These are phyloP conservation scores for Cephalotes varians DNA, from an alignment of 2,888 invertebrate species.

Conservation along the genomic window DNA sequence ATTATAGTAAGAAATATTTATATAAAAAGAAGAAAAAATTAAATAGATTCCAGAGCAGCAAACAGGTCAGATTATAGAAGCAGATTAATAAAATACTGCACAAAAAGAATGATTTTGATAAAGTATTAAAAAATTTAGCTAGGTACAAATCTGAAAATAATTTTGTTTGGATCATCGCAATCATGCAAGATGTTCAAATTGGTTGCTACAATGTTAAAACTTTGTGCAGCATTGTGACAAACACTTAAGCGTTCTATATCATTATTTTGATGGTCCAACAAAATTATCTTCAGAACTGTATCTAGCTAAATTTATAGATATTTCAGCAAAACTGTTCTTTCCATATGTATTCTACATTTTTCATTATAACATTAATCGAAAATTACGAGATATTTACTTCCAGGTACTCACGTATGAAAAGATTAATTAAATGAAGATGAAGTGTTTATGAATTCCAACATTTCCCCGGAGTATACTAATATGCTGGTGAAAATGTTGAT, in stretches of 20 bases:
- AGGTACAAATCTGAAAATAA: too few relatives aligned
- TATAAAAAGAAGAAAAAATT: neutral
- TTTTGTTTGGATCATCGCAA: too few relatives aligned
- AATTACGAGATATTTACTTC: neutral
- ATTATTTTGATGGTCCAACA: too few relatives aligned
- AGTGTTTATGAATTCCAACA: slow-evolving; percentile 6
- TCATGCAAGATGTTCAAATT: too few relatives aligned
- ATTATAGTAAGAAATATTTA: neutral
- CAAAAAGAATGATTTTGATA: too few relatives aligned
- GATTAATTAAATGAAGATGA: slow-evolving; percentile 30
- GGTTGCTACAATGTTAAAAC: too few relatives aligned
- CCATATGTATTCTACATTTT: neutral
- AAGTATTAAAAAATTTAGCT: too few relatives aligned
- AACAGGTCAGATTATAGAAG: neutral
- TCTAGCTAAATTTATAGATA: too few relatives aligned
- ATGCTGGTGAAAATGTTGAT: slow-evolving; percentile 13
- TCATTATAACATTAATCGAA: neutral
- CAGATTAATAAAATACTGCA: neutral
- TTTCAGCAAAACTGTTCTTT: too few relatives aligned
- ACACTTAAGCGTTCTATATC: too few relatives aligned
- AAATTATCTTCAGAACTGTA: too few relatives aligned
- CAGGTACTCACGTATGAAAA: neutral
- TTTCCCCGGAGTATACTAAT: slow-evolving; percentile 11
- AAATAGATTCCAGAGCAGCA: neutral
- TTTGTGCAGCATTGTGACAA: too few relatives aligned